Conservation (phyloP, 2,797 vertebrate species). For the Protonibea diacanthus region DNA sequence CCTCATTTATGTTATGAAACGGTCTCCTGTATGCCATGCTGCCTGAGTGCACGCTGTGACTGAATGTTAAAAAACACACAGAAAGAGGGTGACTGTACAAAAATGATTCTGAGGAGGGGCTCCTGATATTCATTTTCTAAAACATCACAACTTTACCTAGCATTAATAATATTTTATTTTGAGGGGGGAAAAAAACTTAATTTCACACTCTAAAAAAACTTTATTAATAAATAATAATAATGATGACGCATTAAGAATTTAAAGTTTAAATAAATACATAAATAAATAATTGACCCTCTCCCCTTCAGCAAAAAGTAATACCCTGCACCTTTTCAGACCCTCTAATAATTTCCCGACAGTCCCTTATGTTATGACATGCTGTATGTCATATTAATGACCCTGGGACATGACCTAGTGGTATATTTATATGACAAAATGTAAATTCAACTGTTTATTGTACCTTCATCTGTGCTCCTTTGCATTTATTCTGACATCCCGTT, state of each 20-base stretch:
- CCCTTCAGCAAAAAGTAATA: too few relatives aligned
- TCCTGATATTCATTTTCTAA: background rate
- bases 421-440: too few relatives aligned
- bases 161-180: background rate
- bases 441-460: background rate
- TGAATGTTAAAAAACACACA: constrained; percentile 14
- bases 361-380: background rate
- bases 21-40: background rate
- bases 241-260: background rate
- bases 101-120: background rate
- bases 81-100: background rate
- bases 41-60: constrained; percentile 15
- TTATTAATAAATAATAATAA: too few relatives aligned
- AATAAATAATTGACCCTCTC: too few relatives aligned
- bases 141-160: background rate
- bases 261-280: background rate
- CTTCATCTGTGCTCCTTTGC: background rate
- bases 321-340: too few relatives aligned
- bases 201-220: too few relatives aligned
- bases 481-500: background rate
- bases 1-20: constrained; percentile 41
- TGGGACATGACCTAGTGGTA: too few relatives aligned
- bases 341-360: too few relatives aligned
- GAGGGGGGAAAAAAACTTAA: background rate
- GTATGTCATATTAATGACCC: background rate